A percentile compares a stretch with the other conserved stretches of the same genome.
Conservation (phyloP, 2,797 vertebrate genomes). For the Cynopterus sphinx region DNA sequence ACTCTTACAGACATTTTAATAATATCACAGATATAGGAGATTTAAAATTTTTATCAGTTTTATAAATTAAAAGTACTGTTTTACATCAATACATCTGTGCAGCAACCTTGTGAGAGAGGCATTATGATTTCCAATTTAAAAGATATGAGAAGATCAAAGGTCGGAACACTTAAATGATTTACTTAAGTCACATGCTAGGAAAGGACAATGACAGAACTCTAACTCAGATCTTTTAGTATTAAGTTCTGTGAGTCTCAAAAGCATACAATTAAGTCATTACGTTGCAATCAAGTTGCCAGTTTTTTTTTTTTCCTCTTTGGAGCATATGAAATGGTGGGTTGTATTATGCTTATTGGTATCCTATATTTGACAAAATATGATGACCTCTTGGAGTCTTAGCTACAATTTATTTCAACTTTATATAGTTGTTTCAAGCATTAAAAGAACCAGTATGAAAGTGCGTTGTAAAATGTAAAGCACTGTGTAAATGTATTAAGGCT, state of each 20-base stretch:
- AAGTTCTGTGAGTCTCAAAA: not conserved
- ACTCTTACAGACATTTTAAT: not conserved
- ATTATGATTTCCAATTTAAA: conserved; percentile 27
- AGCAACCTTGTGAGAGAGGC: not conserved
- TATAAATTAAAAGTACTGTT: conserved; percentile 19
- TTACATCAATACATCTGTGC: not conserved
- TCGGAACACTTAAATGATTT: not conserved
- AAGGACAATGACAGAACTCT: not conserved
- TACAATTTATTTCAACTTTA: not conserved
- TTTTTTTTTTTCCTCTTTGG: not conserved
- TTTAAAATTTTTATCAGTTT: not conserved
- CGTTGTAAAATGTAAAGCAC: not conserved
- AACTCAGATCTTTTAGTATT: not conserved
- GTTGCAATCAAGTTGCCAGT: not conserved
- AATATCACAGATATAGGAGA: not conserved
- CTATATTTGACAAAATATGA: not conserved
- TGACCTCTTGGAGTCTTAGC: not conserved
- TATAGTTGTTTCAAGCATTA: not conserved
- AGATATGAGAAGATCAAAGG: not conserved
- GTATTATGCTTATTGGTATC: not conserved
- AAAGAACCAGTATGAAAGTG: not conserved
- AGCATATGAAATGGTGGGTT: not conserved
- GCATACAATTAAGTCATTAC: not conserved
- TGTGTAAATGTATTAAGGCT: not conserved
- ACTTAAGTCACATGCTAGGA: not conserved